Evolutionary conservation across 2,797 vertebrate species (phyloP).

Genomic region (Ciconia nigra): DNA sequence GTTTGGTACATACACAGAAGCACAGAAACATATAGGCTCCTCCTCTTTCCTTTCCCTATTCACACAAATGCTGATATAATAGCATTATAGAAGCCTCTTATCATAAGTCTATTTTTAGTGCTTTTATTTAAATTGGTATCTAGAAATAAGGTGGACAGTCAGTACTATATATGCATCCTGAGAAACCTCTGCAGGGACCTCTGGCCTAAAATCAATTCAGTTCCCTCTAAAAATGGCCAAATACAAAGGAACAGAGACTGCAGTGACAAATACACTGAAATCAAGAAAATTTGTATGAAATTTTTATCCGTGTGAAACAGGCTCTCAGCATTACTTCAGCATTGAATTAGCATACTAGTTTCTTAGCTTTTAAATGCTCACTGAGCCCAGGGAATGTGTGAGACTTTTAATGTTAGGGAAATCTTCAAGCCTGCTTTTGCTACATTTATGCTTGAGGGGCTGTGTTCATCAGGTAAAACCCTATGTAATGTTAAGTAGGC

Average conservation of each 20-base stretch:
- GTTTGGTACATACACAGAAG: background rate
- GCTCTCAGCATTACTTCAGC: background rate
- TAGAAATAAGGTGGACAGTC: background rate
- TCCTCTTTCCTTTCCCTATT: background rate
- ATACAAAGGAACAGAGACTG: background rate
- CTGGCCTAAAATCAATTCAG: background rate
- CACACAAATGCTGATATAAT: background rate
- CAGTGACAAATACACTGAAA: background rate
- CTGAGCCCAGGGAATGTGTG: background rate
- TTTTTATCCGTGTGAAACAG: background rate
- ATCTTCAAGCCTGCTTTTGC: background rate
- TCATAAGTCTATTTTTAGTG: background rate
- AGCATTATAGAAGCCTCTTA: background rate
- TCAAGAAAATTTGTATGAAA: background rate
- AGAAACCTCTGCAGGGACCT: background rate
- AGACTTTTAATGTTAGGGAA: background rate
- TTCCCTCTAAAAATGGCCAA: background rate
- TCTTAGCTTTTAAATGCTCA: background rate
- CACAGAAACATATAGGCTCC: background rate
- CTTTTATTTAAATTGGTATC: background rate
- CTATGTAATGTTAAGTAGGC: background rate
- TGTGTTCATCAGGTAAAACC: background rate
- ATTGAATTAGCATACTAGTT: background rate
- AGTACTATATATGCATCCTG: fast-evolving
- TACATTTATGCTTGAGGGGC: background rate